These are phyloP conservation scores for Ptychochromis oligacanthus DNA, from an alignment of 2,113 vertebrate genomes.

Conservation along the genomic window DNA sequence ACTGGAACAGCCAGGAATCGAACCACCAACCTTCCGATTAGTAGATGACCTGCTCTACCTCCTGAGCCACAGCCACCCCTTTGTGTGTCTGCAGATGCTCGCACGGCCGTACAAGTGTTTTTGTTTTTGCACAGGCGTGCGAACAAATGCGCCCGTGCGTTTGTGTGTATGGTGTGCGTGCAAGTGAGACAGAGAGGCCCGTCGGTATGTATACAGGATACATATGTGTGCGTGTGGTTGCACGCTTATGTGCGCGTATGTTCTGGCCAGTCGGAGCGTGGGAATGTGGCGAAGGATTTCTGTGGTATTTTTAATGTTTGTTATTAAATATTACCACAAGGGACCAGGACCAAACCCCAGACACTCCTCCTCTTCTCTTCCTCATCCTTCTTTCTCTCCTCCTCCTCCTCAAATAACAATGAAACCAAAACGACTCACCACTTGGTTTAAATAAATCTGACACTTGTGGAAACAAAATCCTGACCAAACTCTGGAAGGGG, in stretches of 20 bases:
- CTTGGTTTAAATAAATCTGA: slow-evolving; percentile 52
- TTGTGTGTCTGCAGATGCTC: neutral
- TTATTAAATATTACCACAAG: slow-evolving; percentile 85
- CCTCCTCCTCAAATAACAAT: slow-evolving; percentile 61
- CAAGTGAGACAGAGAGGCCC: neutral
- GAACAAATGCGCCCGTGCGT: slow-evolving; percentile 10
- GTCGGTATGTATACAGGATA: slow-evolving; percentile 23
- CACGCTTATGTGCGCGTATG: slow-evolving; percentile 54
- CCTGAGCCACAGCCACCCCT: too few relatives aligned
- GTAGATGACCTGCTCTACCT: too few relatives aligned
- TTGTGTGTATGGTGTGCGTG: neutral
- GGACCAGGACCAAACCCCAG: slow-evolving; percentile 79
- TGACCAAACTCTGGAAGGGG: slow-evolving; percentile 5
- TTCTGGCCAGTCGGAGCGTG: slow-evolving; percentile 74
- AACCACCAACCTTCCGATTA: too few relatives aligned
- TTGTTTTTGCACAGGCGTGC: slow-evolving; percentile 10
- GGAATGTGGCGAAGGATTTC: slow-evolving; percentile 82
- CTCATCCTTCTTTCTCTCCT: slow-evolving; percentile 6
- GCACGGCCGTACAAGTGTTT: slow-evolving; percentile 1
- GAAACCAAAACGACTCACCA: slow-evolving; percentile 46
- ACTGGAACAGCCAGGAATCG: too few relatives aligned
- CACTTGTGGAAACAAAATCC: slow-evolving; percentile 22
- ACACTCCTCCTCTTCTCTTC: slow-evolving; percentile 56
- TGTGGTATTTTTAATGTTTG: slow-evolving; percentile 87
- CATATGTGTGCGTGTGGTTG: slow-evolving; percentile 19